These are phyloP conservation scores for Hypercompe scribonia DNA, from an alignment of 2,888 invertebrate species.

Conservation along the genomic window DNA sequence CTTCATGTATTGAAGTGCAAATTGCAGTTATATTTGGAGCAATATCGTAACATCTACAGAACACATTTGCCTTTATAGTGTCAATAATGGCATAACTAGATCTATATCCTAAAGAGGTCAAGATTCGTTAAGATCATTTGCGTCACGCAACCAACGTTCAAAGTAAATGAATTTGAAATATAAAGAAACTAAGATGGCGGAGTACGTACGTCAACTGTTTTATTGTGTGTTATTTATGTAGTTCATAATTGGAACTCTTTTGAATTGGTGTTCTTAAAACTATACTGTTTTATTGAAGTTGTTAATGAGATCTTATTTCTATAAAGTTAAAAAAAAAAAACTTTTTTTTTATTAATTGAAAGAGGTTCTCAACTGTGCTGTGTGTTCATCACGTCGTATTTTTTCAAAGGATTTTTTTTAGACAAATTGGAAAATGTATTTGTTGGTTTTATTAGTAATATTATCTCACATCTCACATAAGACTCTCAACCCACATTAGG, in stretches of 20 bases:
- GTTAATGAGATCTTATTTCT: too few relatives aligned
- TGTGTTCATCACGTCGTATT: too few relatives aligned
- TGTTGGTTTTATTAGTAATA: too few relatives aligned
- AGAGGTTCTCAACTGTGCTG: too few relatives aligned
- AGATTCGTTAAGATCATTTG: constrained; percentile 2
- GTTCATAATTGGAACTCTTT: background rate
- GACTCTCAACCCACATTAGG: too few relatives aligned
- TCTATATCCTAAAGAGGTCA: background rate
- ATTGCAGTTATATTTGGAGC: background rate
- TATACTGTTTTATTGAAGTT: too few relatives aligned
- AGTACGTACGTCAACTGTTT: background rate
- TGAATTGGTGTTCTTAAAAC: background rate
- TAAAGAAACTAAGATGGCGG: background rate
- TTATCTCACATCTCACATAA: too few relatives aligned
- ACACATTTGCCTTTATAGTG: background rate
- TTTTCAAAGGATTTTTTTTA: too few relatives aligned
- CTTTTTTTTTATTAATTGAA: too few relatives aligned
- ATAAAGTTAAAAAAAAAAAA: too few relatives aligned
- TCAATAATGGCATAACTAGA: background rate
- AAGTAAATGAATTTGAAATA: background rate
- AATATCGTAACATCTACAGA: background rate
- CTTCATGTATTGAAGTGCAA: background rate
- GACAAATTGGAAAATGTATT: too few relatives aligned
- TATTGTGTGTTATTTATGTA: background rate
- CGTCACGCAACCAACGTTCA: background rate